Evolutionary conservation across 2,797 vertebrate genomes (phyloP).

Genomic region (Otolemur crassicaudatus): DNA sequence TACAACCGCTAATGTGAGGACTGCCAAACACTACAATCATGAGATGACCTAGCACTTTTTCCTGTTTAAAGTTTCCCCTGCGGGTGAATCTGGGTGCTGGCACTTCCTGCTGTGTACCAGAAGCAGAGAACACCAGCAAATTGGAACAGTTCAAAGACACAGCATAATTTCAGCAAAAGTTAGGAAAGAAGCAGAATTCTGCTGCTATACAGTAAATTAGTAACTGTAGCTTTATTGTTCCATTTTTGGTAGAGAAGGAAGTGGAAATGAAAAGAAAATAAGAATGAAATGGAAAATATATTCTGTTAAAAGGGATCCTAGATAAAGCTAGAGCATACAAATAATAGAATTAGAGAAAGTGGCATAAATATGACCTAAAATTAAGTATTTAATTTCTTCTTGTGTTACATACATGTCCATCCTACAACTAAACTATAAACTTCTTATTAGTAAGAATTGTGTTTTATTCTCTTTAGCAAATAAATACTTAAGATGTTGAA

Average conservation of each 20-base stretch:
- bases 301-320: neutral
- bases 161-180: neutral
- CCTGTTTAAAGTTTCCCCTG: neutral
- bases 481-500: neutral
- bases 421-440: constrained; percentile 37
- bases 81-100: neutral
- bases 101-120: neutral
- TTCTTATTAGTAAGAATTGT: constrained; percentile 30
- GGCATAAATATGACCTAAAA: neutral
- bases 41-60: neutral
- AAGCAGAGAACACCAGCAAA: neutral
- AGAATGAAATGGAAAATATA: constrained; percentile 19
- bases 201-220: neutral
- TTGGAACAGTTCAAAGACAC: neutral
- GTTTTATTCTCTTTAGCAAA: constrained; percentile 33
- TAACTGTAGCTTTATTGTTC: neutral
- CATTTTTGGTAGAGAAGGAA: constrained; percentile 1
- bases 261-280: neutral
- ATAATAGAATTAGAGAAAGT: constrained; percentile 2
- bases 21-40: neutral
- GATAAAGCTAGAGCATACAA: neutral
- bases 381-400: constrained; percentile 25
- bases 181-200: neutral
- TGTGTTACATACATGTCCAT: neutral
- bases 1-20: neutral